These are phyloP conservation scores for Apamea monoglypha DNA, from an alignment of 2,888 invertebrate species.

Conservation along the genomic window DNA sequence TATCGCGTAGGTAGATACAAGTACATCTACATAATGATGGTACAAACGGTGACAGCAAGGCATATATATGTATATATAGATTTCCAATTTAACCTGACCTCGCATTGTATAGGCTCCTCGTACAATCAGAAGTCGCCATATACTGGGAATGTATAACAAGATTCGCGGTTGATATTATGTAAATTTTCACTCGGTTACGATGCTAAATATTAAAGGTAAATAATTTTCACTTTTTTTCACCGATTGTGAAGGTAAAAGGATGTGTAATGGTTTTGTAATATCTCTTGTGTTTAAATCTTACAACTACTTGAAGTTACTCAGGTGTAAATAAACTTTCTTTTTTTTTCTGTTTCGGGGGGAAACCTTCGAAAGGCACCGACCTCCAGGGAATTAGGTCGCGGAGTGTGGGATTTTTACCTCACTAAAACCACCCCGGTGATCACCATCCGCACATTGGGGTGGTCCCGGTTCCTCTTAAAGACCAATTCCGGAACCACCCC, in stretches of 20 bases:
- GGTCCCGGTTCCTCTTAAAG: too few species aligned
- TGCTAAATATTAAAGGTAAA: slow-evolving; percentile 45
- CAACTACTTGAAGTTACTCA: not conserved
- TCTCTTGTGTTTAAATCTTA: slow-evolving; percentile 1
- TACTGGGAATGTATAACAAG: slow-evolving; percentile 1
- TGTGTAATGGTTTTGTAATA: slow-evolving; percentile 26
- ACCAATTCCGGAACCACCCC: too few species aligned
- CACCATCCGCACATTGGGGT: too few species aligned
- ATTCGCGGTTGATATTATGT: slow-evolving; percentile 35
- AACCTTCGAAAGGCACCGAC: too few species aligned
- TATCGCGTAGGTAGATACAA: not conserved
- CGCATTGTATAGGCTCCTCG: not conserved
- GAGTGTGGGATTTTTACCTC: too few species aligned
- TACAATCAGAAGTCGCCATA: not conserved
- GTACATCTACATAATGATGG: not conserved
- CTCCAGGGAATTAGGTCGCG: too few species aligned
- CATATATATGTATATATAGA: not conserved
- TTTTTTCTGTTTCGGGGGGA: too few species aligned
- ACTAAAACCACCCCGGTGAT: too few species aligned
- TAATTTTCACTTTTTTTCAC: slow-evolving; percentile 52
- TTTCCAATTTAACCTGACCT: not conserved
- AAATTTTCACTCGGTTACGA: slow-evolving; percentile 13
- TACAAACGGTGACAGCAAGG: not conserved
- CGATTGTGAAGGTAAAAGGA: slow-evolving; percentile 15
- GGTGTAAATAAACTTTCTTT: not conserved